Base-by-base conservation (phyloP, 2,113 vertebrate species). In the Carassius carassius region DNA sequence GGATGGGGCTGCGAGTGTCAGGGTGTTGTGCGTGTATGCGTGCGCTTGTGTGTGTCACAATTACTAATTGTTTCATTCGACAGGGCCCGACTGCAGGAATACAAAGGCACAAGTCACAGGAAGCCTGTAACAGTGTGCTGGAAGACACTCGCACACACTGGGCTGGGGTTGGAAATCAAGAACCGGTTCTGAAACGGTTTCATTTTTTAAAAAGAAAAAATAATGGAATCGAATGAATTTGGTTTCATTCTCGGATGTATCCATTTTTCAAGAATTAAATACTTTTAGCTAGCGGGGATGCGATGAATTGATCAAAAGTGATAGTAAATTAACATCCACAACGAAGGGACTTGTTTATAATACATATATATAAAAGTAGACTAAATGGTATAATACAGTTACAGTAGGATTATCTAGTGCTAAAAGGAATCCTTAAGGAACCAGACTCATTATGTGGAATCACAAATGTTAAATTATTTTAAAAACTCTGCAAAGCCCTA, bases 71-170 rank as follows among this genome's bases (percentile, higher is more conserved):
- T 95, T 92, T 84, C 88, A 85, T 89, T 87, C 74, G 87, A 91
- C 74, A 89, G 58, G 87, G 87, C 90, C 84, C 56, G 88, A 82
- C 82, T 73, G 63, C 72, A 82, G 73, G 78, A 84, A 85, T 62
- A 94, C 92, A 94, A 93, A 91, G 51, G 88, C 72, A 69, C 67
- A 90, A 91, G 93, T 94, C 92, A 92, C 88, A 83, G 89, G 69
- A 91, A 83, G 87, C 77, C 81, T 81, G 81, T 89, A 75, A 87
- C 88, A 81, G 80, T 14, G 62, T 37, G 44, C 78, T 78, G 69
- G 51, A 81, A 37, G 80, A 78, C 72, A 41, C 63, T 76, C 58
- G 65, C n/a, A 56, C 79, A 79, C 78, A 75, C 86, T 84, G 70
- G 19, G n/a, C 54, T 23, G 35, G 6, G 21, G 54, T 60, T 78